Base-by-base conservation (phyloP, 1,140 invertebrate species). In the Listronotus oregonensis region DNA sequence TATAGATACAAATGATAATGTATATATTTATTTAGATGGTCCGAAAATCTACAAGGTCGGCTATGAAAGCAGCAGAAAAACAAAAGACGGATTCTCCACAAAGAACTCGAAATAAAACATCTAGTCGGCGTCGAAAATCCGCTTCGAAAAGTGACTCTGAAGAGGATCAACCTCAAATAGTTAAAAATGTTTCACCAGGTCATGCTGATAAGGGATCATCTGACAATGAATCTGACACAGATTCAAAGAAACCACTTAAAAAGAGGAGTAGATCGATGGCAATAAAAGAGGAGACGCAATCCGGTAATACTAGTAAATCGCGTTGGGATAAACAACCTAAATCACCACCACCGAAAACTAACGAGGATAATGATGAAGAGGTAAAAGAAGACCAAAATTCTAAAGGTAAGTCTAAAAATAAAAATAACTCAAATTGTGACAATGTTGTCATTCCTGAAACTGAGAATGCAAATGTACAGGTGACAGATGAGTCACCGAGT, bases 381-480 rank as follows among this genome's bases (percentile, higher is more conserved):
- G 69, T 64, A 46, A 65, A 46, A 47, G 73, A 74, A 65, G 72
- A 69, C 57, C 71, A 73, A 64, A 71, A 69, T 59, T 67, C 64
- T 66, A 75, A 77, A 78, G 76, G 76, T 78, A 78, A 78, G 76
- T 78, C 75, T 74, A 76, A 75, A 73, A 70, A 69, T 77, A 75
- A 75, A 78, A 67, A 72, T 75, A 75, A 71, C 57, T 71, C 71
- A 70, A 75, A 78, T 68, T 68, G 64, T 70, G 71, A 74, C 70
- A 71, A 67, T 61, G 55, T 37, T 37, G 34, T 52, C 63, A 68
- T 70, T 51, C 32, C 61, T 64, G 73, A 75, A 71, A 71, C 60
- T 65, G 67, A 73, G 71, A 76, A 71, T 77, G 72, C 72, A 69
- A 75, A 77, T 75, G 70, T 71, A 72, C 75, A 76, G 75, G 74